Evolutionary conservation across 2,888 invertebrate genomes (phyloP), one percentile per base, ranked within the genome.

Genomic region (Drosophila paramelanica): DNA sequence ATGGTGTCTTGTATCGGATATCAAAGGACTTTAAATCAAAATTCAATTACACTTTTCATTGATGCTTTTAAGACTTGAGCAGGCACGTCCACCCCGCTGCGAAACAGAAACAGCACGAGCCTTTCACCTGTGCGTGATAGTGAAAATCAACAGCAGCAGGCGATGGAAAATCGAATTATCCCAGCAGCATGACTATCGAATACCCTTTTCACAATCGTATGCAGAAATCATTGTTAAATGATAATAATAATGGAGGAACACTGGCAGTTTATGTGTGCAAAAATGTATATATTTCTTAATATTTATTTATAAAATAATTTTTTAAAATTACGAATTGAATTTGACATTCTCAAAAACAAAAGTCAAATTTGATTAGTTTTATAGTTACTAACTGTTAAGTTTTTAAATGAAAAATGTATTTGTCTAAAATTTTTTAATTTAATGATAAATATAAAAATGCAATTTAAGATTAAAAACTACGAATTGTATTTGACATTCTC

Each of bases 21-120:
- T 90, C 91, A 90, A 90, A 90, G 88, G 82, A 89, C 80, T 76
- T 81, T 85, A 88, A 90, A 89, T 90, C 81, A 88, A 89, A 90
- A 90, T 89, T 90, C 90, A 90, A 90, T 90, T 90, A 90, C 82
- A 76, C 76, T 79, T 77, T 79, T 76, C 76, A 79, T 77, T 79
- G 81, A 77, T 75, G 77, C 85, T 78, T 75, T 88, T 68, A 83
- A 71, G 77, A 70, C 73, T 68, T 72, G 76, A 61, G 38, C 67
- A 55, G 66, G 58, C 64, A 72, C 75, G 66, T 67, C 61, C 66
- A 43, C 41, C 50, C 49, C 51, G 41, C 53, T 57, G 58, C 23
- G 42, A 20, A 17, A 25, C 27, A 11, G 36, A 11, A 55, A 43
- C 38, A 52, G 42, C 39, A 38, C 17, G 41, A 71, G 38, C 20